Conservation (phyloP, 2,113 vertebrate genomes). For the Nycticorax nycticorax region DNA sequence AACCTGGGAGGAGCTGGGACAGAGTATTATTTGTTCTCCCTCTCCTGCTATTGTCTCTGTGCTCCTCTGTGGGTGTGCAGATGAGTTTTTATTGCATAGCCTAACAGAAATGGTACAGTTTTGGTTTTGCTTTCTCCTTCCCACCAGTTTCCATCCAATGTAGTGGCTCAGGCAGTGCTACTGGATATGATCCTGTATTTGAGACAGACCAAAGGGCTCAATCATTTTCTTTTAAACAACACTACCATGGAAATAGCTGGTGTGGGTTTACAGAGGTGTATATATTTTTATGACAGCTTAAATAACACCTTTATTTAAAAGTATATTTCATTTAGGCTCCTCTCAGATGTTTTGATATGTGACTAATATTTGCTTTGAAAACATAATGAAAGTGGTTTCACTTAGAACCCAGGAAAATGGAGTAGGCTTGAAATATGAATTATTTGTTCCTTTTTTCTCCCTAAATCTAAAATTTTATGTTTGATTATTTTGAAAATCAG, state of each 20-base stretch:
- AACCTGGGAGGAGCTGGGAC: not conserved
- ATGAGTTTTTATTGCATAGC: not conserved
- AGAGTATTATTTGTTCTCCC: not conserved
- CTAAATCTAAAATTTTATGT: not conserved
- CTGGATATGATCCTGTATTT: not conserved
- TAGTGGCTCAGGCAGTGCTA: not conserved
- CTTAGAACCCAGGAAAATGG: not conserved
- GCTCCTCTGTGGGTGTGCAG: accelerated
- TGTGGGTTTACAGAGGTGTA: not conserved
- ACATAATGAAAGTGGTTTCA: not conserved
- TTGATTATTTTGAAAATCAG: not conserved
- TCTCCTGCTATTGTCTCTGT: not conserved
- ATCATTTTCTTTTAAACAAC: not conserved
- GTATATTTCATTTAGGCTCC: not conserved
- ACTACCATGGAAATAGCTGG: not conserved
- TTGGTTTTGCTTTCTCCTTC: not conserved
- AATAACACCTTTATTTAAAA: not conserved
- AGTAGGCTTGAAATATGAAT: not conserved
- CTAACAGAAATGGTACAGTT: not conserved
- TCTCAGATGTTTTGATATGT: not conserved
- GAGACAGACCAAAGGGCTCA: not conserved
- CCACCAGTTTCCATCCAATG: not conserved
- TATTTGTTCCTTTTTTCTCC: not conserved
- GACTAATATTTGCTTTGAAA: not conserved
- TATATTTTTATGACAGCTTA: not conserved